These are phyloP conservation scores for Zootermopsis nevadensis DNA, from an alignment of 2,888 invertebrate species.

Conservation along the genomic window DNA sequence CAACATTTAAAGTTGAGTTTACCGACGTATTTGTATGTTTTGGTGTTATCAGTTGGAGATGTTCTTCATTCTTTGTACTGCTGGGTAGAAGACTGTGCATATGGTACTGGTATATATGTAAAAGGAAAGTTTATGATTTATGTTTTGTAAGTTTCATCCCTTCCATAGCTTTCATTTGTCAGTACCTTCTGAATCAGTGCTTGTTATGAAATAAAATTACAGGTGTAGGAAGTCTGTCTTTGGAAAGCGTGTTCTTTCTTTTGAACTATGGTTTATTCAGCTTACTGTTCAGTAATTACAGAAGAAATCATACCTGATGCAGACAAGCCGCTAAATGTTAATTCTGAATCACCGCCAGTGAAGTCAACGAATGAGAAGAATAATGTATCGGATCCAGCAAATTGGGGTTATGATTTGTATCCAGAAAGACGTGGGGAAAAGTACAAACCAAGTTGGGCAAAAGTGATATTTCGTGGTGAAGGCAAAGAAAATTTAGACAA, in stretches of 20 bases:
- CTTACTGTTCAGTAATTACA: neutral
- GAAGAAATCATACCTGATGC: neutral
- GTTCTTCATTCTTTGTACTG: too few relatives aligned
- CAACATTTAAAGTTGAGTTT: too few relatives aligned
- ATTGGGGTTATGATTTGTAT: conserved; percentile 85
- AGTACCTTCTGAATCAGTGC: too few relatives aligned
- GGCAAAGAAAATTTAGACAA: conserved; percentile 78
- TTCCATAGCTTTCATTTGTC: too few relatives aligned
- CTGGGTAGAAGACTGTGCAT: too few relatives aligned
- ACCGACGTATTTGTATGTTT: too few relatives aligned
- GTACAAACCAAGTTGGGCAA: conserved; percentile 68
- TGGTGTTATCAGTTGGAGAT: too few relatives aligned
- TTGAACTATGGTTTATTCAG: conserved; percentile 30
- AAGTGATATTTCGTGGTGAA: conserved; percentile 72
- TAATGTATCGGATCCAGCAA: conserved; percentile 51
- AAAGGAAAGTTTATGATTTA: too few relatives aligned
- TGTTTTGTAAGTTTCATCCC: too few relatives aligned
- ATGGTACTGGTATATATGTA: too few relatives aligned
- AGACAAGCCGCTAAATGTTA: neutral
- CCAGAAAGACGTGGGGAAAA: conserved; percentile 79
- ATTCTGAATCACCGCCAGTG: neutral
- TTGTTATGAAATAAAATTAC: too few relatives aligned
- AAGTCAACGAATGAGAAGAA: conserved; percentile 18
- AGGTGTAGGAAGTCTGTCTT: too few relatives aligned
- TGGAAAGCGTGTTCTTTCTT: neutral